Evolutionary conservation across 2,113 vertebrate genomes (phyloP).

Genomic region (Tyto alba): DNA sequence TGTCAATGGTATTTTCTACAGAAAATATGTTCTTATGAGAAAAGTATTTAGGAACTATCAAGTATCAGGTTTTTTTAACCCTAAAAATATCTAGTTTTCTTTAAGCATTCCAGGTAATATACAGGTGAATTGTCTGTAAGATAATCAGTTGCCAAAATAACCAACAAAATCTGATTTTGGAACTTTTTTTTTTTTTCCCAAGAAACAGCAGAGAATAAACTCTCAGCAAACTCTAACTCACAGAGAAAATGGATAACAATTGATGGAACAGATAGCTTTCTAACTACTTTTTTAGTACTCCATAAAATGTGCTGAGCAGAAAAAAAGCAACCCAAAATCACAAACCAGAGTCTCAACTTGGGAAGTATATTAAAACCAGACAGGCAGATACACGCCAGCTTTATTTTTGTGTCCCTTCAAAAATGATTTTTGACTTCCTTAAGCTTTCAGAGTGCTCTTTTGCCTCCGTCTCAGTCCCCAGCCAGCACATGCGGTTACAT

Average conservation of each 20-base stretch:
- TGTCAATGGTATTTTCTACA: background rate
- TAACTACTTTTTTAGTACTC: background rate
- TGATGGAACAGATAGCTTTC: background rate
- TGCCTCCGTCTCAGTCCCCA: background rate
- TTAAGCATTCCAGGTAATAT: background rate
- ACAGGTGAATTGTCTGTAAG: background rate
- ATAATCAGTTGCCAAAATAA: background rate
- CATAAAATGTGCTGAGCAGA: conserved; percentile 43
- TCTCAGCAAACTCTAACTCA: background rate
- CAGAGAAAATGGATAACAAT: background rate
- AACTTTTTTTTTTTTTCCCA: background rate
- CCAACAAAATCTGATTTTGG: background rate
- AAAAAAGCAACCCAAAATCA: conserved; percentile 23
- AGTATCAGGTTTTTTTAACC: background rate
- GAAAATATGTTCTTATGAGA: background rate
- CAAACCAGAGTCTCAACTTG: background rate
- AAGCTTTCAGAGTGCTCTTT: background rate
- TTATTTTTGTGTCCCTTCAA: background rate
- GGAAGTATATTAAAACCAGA: conserved; percentile 47
- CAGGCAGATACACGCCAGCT: background rate
- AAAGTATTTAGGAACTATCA: background rate
- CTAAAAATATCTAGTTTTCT: background rate
- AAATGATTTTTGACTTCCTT: background rate
- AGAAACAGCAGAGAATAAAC: background rate
- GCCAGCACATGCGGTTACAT: background rate